Evolutionary conservation across 2,797 vertebrate species (phyloP).

Genomic region (Oryzias dopingdopingensis): DNA sequence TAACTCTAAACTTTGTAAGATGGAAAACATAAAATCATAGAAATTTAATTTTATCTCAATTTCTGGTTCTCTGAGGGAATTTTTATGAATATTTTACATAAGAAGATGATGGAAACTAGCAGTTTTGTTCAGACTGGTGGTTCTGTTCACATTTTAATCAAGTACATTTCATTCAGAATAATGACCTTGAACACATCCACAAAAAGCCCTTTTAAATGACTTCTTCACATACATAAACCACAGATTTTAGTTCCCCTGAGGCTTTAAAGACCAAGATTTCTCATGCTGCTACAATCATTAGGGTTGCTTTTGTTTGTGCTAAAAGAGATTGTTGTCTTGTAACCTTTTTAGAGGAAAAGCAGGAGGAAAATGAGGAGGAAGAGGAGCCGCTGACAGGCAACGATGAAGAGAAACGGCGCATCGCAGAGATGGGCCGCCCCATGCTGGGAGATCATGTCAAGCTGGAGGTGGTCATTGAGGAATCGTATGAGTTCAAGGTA

Average conservation of each 20-base stretch:
- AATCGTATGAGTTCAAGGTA: constrained; percentile 99
- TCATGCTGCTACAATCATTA: background rate
- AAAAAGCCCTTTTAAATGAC: background rate
- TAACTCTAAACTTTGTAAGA: constrained; percentile 10
- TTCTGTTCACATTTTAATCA: background rate
- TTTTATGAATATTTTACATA: background rate
- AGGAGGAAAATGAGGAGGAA: constrained; percentile 72
- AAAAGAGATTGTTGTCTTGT: background rate
- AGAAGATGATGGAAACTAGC: background rate
- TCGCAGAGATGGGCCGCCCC: constrained; percentile 95
- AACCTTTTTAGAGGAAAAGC: constrained; percentile 82
- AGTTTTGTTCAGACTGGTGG: background rate
- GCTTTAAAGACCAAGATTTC: background rate
- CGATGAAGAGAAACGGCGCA: constrained; percentile 90
- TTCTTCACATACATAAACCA: background rate
- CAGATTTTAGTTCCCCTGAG: background rate
- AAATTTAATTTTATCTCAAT: constrained; percentile 8
- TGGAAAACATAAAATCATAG: background rate
- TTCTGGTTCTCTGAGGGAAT: background rate
- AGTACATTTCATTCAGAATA: background rate
- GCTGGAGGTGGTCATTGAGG: constrained; percentile 95
- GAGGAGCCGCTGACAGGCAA: constrained; percentile 86
- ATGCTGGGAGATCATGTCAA: constrained; percentile 92
- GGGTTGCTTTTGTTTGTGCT: background rate
- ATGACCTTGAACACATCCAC: background rate